Evolutionary conservation across 2,797 vertebrate genomes (phyloP), one percentile per base, ranked within the genome.

Genomic region (Malacoctenus gilli): DNA sequence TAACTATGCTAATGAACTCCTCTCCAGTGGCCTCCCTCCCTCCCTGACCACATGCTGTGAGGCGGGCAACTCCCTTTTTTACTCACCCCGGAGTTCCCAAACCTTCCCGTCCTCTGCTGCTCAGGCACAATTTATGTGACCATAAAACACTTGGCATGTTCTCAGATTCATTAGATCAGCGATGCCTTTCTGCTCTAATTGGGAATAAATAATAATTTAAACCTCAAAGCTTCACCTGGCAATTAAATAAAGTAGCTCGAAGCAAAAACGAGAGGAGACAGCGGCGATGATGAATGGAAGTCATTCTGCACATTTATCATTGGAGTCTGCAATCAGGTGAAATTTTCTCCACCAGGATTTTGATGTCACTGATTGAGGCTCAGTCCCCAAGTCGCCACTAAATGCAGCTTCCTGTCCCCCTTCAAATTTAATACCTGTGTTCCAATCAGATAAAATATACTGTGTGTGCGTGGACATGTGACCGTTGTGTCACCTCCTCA

Each of bases 151-250:
- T 4, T 59, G 46, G 13, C 49, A 35, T 35, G 22, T 20, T 47
- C 22, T 54, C 40, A 8, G 8, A 25, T 18, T 30, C 8, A 20
- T 61, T 4, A 11, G 18, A 20, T 3, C 2, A 6, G 16, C 22
- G 38, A 63, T 54, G 30, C 52, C 52, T 58, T 12, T 39, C 8
- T 34, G 6, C 41, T 48, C 23, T 9, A 55, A 38, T n/a, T 39
- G 13, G 18, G 4, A 54, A n/a, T 59, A 28, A 59, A 43, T 51
- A 4, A 39, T 19, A 43, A 10, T 21, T 40, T 23, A 18, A 36
- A 15, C 19, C 12, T 1, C 15, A 30, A 48, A 25, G 25, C 3
- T 34, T 38, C 16, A n/a, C 9, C 4, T 16, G 12, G 34, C 16
- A 59, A 13, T 66, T 41, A 34, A 18, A 5, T 10, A 34, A 42